Conservation (phyloP, 2,797 vertebrate genomes). For the Microctenopoma lineatum region DNA sequence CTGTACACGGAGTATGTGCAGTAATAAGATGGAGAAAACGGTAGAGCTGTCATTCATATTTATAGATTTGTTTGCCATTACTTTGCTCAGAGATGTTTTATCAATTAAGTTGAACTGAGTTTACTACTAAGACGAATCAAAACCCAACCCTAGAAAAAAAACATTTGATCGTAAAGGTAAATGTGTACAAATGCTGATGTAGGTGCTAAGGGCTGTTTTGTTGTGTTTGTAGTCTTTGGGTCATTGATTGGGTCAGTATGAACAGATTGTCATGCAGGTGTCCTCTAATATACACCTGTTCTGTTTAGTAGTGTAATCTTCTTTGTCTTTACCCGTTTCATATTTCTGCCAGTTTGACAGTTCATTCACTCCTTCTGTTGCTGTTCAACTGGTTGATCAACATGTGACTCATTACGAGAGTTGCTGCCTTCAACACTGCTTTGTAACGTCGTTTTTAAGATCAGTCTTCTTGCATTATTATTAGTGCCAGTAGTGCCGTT, state of each 20-base stretch:
- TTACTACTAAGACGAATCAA: too few species aligned
- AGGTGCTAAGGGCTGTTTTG: slow-evolving; percentile 17
- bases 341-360: not conserved
- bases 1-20: too few species aligned
- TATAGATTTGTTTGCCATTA: slow-evolving; percentile 13
- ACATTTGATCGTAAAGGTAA: not conserved
- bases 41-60: not conserved
- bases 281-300: not conserved
- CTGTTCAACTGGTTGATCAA: not conserved
- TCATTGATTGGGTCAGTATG: slow-evolving; percentile 3
- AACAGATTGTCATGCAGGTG: not conserved
- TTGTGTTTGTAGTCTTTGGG: slow-evolving; percentile 1
- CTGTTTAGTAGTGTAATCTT: not conserved
- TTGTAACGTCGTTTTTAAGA: not conserved
- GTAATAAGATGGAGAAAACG: too few species aligned
- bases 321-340: not conserved
- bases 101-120: too few species aligned
- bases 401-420: not conserved
- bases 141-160: slow-evolving; percentile 14
- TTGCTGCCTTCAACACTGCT: not conserved
- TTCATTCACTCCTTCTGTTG: not conserved
- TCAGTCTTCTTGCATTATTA: not conserved
- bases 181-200: not conserved
- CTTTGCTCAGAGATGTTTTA: too few species aligned
- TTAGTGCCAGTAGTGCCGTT: not conserved